Base-by-base conservation (phyloP, 2,113 vertebrate species). In the Alexandromys fortis region DNA sequence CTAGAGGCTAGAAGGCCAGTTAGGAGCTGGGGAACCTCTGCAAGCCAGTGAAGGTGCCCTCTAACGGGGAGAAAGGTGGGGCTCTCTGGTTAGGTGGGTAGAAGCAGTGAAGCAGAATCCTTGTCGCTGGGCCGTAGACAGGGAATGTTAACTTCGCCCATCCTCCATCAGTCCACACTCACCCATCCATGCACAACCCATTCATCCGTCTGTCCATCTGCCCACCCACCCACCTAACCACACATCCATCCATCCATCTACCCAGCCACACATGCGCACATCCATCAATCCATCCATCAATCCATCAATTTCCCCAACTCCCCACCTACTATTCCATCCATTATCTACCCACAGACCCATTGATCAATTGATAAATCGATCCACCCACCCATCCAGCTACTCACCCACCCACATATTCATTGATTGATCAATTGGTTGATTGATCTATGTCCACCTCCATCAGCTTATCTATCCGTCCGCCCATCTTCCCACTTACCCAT, bases 31-130 rank as follows among this genome's bases (percentile, higher is more conserved):
- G 67, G 47, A 1, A 8, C 35, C 0, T 17, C 8, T 78, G 35
- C 42, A 21, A 58, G 86, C 3, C 19, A 61, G 47, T 0, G 14
- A 0, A 42, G 67, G 49, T 33, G 35, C 22, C 58, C 6, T 47
- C 38, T 4, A 0, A 0, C 0, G 0, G 68, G 17, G 8, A 21
- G 26, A 4, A 0, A 30, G 9, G 33, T 0, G 0, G 16, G 63
- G 21, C 7, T 19, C 7, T 19, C 22, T 45, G 0, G 3, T 26
- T 4, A 67, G 30, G 77, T 55, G 0, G 6, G 17, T 14, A 42
- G 33, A 7, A 24, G 3, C 67, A 35, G 0, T 3, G 16, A 76
- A 52, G 8, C 13, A 52, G n/a, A 26, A 35, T 26, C 68, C 58
- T 76, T 10, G 14, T 22, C 63, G 92, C 88, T 83, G 89, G 61